phyloP scores from a whole-genome alignment of 2,888 invertebrate species.

The Melanostoma scalare region DNA sequence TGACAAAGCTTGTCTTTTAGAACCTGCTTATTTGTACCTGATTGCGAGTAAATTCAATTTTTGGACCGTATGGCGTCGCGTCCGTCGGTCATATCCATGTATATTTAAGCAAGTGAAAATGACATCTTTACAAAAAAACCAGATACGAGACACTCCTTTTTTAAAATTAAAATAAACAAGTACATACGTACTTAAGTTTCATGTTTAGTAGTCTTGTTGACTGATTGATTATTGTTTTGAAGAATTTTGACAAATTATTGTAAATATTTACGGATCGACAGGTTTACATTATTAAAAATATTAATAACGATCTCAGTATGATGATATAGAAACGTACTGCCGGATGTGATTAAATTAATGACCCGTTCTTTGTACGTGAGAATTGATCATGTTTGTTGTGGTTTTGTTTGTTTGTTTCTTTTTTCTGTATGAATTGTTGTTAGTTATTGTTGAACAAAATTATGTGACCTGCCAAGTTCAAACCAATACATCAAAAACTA shows the following conservation, averaged over 20 bases:
- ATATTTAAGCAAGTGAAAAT: too few relatives aligned
- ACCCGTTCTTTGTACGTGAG: neutral
- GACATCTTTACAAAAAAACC: neutral
- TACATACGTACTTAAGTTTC: neutral
- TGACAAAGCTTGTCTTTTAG: too few relatives aligned
- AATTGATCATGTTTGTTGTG: neutral
- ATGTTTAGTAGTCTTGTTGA: neutral
- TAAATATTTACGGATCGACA: neutral
- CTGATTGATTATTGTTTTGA: conserved; percentile 24
- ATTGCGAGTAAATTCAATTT: too few relatives aligned
- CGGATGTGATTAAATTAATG: conserved; percentile 30
- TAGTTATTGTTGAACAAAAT: conserved; percentile 8
- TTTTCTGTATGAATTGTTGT: conserved; percentile 3
- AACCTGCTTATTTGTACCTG: too few relatives aligned
- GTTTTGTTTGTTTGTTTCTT: neutral
- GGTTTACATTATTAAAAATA: neutral
- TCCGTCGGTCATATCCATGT: too few relatives aligned
- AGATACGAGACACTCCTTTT: neutral
- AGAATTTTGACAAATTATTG: conserved; percentile 23
- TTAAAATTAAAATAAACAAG: conserved; percentile 1
- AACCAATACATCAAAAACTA: too few relatives aligned
- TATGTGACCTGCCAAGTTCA: neutral
- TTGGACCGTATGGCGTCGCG: too few relatives aligned
- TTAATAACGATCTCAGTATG: neutral
- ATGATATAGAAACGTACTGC: conserved; percentile 7